Percentiles rank a stretch among this genome's conserved stretches.
Conservation (phyloP, 2,888 invertebrate genomes). For the Drosophila parthenogenetica region DNA sequence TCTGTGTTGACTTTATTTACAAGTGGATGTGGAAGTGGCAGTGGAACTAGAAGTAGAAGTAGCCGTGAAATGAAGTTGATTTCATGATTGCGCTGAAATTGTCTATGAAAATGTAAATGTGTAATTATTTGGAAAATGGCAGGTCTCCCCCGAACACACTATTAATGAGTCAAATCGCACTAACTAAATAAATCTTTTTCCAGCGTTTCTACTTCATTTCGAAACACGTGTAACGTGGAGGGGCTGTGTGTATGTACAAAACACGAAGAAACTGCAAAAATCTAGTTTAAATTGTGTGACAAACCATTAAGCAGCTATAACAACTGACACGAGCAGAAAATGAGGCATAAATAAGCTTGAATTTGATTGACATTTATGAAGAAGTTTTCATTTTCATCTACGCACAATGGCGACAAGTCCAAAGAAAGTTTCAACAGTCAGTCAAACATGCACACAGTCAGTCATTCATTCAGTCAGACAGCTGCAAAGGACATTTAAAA, state of each 20-base stretch:
- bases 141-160: conserved; percentile 20
- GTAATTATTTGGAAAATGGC: conserved; percentile 78
- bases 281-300: conserved; percentile 72
- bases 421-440: conserved; percentile 31
- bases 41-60: conserved; percentile 3
- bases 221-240: conserved; percentile 4
- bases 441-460: background rate
- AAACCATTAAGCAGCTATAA: conserved; percentile 68
- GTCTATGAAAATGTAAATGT: conserved; percentile 80
- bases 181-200: conserved; percentile 69
- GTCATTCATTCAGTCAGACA: conserved; percentile 29
- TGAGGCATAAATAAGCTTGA: conserved; percentile 12
- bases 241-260: background rate
- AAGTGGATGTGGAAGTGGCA: background rate
- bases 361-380: conserved; percentile 27
- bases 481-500: conserved; percentile 41
- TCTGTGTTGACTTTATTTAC: background rate
- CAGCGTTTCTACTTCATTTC: conserved; percentile 29
- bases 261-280: conserved; percentile 12
- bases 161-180: conserved; percentile 48
- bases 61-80: conserved; percentile 63
- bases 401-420: conserved; percentile 11
- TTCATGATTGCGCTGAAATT: conserved; percentile 72
- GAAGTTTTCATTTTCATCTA: conserved; percentile 4
- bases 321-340: conserved; percentile 29